Evolutionary conservation across 2,797 vertebrate genomes (phyloP), one percentile per base, ranked within the genome.

Genomic region (Ciconia nigra): DNA sequence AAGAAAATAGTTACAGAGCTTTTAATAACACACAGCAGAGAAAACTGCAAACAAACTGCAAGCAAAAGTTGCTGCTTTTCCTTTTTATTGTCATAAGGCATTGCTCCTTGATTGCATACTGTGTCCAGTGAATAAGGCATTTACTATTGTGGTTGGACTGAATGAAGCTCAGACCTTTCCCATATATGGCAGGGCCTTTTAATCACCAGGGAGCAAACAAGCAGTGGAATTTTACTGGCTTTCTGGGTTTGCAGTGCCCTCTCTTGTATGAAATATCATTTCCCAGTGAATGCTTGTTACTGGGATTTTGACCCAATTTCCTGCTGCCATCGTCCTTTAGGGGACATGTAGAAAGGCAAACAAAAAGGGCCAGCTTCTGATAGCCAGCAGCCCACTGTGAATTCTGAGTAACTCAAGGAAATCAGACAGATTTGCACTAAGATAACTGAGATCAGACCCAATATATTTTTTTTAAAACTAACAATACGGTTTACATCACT

Each of bases 121-220:
- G 62, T 62, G 87, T 93, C 90, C 92, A 76, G 76, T 49, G 72
- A 94, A 92, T 62, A 91, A 96, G 51, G 44, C 82, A 83, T 88
- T 96, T 95, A 82, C 83, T 82, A 25, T 46, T 79, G 94, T 76
- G 58, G 51, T 13, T 63, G 59, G 25, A 90, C 79, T 91, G 87
- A 97, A 96, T 94, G 94, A 93, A 96, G 83, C 80, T 80, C 92
- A 91, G 83, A 85, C 80, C 93, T 92, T 97, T 86, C 65, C 95
- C 96, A 84, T 96, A 96, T 86, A 97, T 80, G 79, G 97, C 88
- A 92, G 89, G 15, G 65, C 86, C 93, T 96, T 96, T 95, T 90
- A 97, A 96, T 87, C 95, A 94, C 92, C 76, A 88, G 77, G 88
- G 83, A 96, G 49, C 7, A n/a, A 96, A 94, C 4, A 10, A 96